A percentile compares a stretch with the other conserved stretches of the same genome.
Conservation (phyloP, 2,888 invertebrate genomes). For the Podotricha telesiphe region DNA sequence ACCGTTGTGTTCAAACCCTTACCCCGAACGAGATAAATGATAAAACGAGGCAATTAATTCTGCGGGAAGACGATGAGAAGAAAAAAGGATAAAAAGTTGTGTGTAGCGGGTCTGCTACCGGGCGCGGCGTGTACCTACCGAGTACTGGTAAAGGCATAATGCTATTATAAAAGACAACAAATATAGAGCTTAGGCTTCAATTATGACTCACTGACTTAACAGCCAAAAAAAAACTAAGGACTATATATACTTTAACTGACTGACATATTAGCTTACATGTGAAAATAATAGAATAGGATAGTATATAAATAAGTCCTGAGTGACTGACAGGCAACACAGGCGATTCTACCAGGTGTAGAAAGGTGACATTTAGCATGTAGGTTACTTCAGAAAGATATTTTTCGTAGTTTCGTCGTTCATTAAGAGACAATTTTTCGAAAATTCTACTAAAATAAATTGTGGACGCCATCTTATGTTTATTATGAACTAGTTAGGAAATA, state of each 20-base stretch:
- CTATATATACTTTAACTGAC: no score
- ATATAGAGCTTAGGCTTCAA: neutral
- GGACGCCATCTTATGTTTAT: no score
- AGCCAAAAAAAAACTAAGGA: neutral
- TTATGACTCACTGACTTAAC: neutral
- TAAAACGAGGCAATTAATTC: constrained; percentile 62
- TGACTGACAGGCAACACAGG: no score
- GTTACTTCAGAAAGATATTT: no score
- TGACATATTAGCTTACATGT: neutral
- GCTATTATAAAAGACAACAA: neutral
- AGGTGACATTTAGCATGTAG: no score
- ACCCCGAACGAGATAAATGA: constrained; percentile 54
- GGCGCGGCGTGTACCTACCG: constrained; percentile 3
- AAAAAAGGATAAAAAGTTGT: constrained; percentile 48
- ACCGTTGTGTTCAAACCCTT: constrained; percentile 37
- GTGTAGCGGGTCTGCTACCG: constrained; percentile 59
- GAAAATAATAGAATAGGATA: no score
- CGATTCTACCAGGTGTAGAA: no score
- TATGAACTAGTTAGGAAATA: no score
- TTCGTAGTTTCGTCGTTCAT: no score
- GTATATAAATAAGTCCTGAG: no score
- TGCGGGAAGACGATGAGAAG: constrained; percentile 44
- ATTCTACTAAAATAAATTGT: no score
- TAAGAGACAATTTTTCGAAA: no score
- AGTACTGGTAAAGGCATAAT: constrained; percentile 36